Conservation (phyloP, 2,888 invertebrate genomes). For the Diaphora mendica region DNA sequence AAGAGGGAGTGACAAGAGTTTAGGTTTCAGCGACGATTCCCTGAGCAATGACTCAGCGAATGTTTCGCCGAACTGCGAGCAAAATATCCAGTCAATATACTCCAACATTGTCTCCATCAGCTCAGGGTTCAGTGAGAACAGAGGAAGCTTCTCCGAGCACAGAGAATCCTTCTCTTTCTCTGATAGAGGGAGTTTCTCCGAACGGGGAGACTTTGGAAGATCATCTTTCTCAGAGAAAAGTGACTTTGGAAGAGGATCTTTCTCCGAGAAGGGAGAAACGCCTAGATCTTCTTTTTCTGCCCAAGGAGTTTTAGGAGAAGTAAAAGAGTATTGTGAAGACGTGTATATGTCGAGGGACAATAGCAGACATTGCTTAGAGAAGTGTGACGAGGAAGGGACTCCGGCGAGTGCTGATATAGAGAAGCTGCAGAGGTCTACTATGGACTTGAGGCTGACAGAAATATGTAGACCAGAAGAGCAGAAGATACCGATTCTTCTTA, state of each 20-base stretch:
- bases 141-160: conserved; percentile 82
- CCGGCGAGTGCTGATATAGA: conserved; percentile 71
- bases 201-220: conserved; percentile 77
- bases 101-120: conserved; percentile 86
- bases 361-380: conserved; percentile 66
- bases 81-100: conserved; percentile 80
- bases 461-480: conserved; percentile 71
- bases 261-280: conserved; percentile 81
- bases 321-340: conserved; percentile 78
- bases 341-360: conserved; percentile 75
- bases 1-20: conserved; percentile 89
- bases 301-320: conserved; percentile 78
- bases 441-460: conserved; percentile 78
- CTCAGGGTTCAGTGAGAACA: conserved; percentile 87
- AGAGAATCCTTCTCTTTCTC: conserved; percentile 82
- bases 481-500: conserved; percentile 74
- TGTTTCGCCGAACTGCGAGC: conserved; percentile 85
- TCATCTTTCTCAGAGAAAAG: conserved; percentile 85
- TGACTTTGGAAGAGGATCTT: conserved; percentile 81
- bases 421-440: conserved; percentile 77
- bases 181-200: conserved; percentile 81
- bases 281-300: conserved; percentile 81
- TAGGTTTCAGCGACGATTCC: conserved; percentile 91
- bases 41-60: conserved; percentile 89
- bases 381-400: conserved; percentile 69